Conservation (phyloP, 23 tunicate species). For the Trididemnum nubilum region DNA sequence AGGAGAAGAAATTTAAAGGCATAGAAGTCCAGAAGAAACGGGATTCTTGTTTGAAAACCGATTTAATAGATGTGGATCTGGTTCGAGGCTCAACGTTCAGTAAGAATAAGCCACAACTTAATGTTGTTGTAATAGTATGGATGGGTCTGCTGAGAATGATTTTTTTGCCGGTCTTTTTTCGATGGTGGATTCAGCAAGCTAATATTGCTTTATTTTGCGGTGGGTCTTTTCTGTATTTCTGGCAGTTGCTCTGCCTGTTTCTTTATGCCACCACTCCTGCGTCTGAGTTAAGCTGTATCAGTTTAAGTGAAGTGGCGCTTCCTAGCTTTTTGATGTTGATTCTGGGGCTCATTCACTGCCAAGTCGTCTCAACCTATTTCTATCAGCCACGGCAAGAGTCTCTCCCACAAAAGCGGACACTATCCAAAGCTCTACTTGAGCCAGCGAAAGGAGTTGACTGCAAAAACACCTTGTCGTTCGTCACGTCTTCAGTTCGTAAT, state of each 20-base stretch:
- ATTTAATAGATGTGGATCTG: slow-evolving; percentile 84
- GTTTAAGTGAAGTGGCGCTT: slow-evolving; percentile 43
- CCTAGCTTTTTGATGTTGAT: slow-evolving; percentile 58
- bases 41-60: slow-evolving; percentile 53
- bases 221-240: slow-evolving; percentile 41
- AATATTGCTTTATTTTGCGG: slow-evolving; percentile 26
- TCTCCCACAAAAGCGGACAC: slow-evolving; percentile 29
- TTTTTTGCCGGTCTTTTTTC: slow-evolving; percentile 56
- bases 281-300: neutral
- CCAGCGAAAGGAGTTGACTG: slow-evolving; percentile 42
- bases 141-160: slow-evolving; percentile 45
- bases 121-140: slow-evolving; percentile 29
- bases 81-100: slow-evolving; percentile 91
- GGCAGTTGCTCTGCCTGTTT: slow-evolving; percentile 25
- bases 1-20: slow-evolving; percentile 71
- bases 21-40: slow-evolving; percentile 44
- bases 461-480: slow-evolving; percentile 37
- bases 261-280: neutral
- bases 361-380: slow-evolving; percentile 79
- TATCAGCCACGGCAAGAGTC: neutral
- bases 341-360: slow-evolving; percentile 78
- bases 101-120: slow-evolving; percentile 71
- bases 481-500: slow-evolving; percentile 33
- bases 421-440: slow-evolving; percentile 77
- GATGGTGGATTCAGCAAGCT: slow-evolving; percentile 83